Percentiles rank a stretch among this genome's conserved stretches.
These are phyloP conservation scores for Fragum fragum DNA, from an alignment of 2,888 invertebrate genomes.

Conservation along the genomic window DNA sequence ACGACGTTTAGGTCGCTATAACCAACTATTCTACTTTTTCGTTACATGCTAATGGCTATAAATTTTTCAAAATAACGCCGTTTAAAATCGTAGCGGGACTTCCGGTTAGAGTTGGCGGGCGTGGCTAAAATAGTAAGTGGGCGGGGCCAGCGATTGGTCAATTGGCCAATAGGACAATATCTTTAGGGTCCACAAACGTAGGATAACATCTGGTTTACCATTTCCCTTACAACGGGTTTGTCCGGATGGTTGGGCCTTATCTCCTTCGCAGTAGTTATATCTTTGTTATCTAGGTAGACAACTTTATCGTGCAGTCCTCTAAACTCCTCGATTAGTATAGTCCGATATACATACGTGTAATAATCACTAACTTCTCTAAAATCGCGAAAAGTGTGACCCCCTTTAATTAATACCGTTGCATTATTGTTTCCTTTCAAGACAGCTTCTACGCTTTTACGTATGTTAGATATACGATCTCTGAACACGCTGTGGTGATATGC, in stretches of 20 bases:
- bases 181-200: too few species aligned
- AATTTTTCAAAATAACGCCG: too few species aligned
- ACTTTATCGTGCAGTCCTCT: constrained; percentile 34
- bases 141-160: too few species aligned
- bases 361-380: constrained; percentile 20
- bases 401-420: constrained; percentile 14
- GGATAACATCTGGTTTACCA: constrained; percentile 39
- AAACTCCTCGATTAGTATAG: constrained; percentile 35
- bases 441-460: constrained; percentile 20
- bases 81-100: too few species aligned
- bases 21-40: too few species aligned
- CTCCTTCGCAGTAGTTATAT: constrained; percentile 20
- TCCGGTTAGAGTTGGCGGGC: too few species aligned
- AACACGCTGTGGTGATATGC: constrained; percentile 25
- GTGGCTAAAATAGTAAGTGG: too few species aligned
- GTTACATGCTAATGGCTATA: too few species aligned
- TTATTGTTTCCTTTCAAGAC: background rate
- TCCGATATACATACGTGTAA: constrained; percentile 21
- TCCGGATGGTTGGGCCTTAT: background rate
- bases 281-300: constrained; percentile 32
- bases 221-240: constrained; percentile 9
- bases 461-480: background rate
- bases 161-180: too few species aligned
- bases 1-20: too few species aligned
- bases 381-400: background rate